These are phyloP conservation scores for Heliconius hortense DNA, from an alignment of 2,888 invertebrate species.

Conservation along the genomic window DNA sequence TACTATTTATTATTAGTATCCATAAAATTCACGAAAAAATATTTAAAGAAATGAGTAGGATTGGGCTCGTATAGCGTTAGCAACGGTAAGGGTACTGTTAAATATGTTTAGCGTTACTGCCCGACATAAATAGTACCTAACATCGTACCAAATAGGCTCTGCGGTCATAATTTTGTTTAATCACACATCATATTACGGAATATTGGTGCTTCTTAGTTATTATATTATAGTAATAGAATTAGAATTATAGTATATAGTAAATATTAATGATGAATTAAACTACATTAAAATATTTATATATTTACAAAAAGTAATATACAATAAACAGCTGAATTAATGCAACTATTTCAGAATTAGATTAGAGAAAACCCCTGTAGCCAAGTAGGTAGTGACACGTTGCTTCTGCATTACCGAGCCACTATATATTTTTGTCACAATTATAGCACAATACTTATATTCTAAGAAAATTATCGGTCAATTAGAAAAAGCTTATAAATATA, in stretches of 20 bases:
- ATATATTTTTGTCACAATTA: background rate
- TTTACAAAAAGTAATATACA: too few species aligned
- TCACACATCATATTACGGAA: background rate
- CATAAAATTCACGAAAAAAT: background rate
- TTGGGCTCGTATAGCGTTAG: conserved; percentile 29
- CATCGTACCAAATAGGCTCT: conserved; percentile 10
- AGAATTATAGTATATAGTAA: too few species aligned
- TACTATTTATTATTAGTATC: background rate
- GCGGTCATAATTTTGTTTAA: conserved; percentile 11
- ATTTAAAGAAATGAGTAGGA: conserved; percentile 6
- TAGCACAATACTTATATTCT: background rate
- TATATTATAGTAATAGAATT: background rate
- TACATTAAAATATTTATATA: too few species aligned
- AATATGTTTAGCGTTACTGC: conserved; percentile 25
- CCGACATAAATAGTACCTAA: conserved; percentile 11
- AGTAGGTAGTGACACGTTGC: too few species aligned
- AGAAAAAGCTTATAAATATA: background rate
- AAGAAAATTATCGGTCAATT: background rate
- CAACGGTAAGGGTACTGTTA: conserved; percentile 23
- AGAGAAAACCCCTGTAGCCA: too few species aligned
- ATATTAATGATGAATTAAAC: too few species aligned
- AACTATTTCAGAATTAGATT: too few species aligned
- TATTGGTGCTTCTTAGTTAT: background rate
- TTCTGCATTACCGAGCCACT: too few species aligned
- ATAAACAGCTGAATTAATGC: too few species aligned